phyloP scores from a whole-genome alignment of 2,797 vertebrate species.

The Heteromormyrus szaboi region DNA sequence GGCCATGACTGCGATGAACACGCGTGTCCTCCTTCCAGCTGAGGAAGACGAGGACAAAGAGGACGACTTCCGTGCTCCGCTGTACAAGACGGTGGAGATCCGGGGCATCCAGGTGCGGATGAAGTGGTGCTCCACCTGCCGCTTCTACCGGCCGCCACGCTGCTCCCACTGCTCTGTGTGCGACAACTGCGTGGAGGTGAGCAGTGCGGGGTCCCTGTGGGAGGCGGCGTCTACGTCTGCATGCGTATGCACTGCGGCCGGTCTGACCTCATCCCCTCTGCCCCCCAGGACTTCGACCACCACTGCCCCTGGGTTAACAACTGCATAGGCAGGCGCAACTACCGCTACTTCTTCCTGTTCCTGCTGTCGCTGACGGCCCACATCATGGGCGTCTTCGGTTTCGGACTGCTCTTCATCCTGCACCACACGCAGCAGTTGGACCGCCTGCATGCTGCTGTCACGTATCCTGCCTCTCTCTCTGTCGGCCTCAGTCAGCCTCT shows the following conservation, averaged over 20 bases:
- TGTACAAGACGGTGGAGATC: conserved; percentile 97
- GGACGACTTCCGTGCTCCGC: conserved; percentile 88
- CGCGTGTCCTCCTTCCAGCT: conserved; percentile 52
- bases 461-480: conserved; percentile 74
- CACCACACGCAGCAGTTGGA: conserved; percentile 83
- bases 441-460: conserved; percentile 80
- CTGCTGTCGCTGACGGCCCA: conserved; percentile 88
- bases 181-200: conserved; percentile 95
- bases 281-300: conserved; percentile 86
- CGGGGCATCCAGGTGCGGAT: conserved; percentile 92
- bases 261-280: background rate
- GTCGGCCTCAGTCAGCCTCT: background rate
- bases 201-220: background rate
- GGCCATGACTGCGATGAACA: background rate
- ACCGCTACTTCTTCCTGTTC: conserved; percentile 98
- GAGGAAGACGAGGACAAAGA: conserved; percentile 97
- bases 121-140: conserved; percentile 97
- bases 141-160: conserved; percentile 89
- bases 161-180: conserved; percentile 97
- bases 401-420: conserved; percentile 86
- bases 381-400: conserved; percentile 93
- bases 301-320: conserved; percentile 99
- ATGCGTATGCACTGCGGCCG: background rate
- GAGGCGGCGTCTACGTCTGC: background rate
- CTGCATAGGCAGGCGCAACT: conserved; percentile 93